Conservation (phyloP, 2,888 invertebrate genomes). For the Pantelozetes paolii region DNA sequence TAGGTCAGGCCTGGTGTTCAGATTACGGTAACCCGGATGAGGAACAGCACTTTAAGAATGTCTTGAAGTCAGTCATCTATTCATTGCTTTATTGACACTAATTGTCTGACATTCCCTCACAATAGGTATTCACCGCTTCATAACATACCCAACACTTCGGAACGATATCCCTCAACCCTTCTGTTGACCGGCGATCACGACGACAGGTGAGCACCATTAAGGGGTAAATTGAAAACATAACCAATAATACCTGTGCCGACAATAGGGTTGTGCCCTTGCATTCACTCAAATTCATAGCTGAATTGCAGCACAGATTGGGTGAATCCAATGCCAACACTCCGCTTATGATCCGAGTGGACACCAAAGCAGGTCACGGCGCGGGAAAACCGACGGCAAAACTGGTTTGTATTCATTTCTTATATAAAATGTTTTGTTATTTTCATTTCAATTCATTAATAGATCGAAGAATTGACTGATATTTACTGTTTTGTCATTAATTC, state of each 20-base stretch:
- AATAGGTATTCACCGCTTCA: conserved; percentile 79
- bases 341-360: conserved; percentile 81
- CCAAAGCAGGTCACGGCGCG: conserved; percentile 92
- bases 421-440: conserved; percentile 49
- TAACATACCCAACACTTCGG: conserved; percentile 59
- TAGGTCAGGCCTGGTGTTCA: conserved; percentile 92
- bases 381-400: conserved; percentile 94
- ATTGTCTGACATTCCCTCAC: neutral
- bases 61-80: conserved; percentile 61
- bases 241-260: conserved; percentile 58
- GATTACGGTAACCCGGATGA: conserved; percentile 91
- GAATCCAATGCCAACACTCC: conserved; percentile 65
- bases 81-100: neutral
- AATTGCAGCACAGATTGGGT: conserved; percentile 72
- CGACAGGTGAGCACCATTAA: conserved; percentile 62
- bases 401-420: conserved; percentile 57
- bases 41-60: conserved; percentile 75
- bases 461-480: conserved; percentile 87
- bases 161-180: conserved; percentile 83
- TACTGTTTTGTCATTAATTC: conserved; percentile 74
- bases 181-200: conserved; percentile 91
- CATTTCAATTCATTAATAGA: conserved; percentile 58
- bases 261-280: conserved; percentile 97
- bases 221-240: neutral
- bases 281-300: conserved; percentile 88